Evolutionary conservation across 2,113 vertebrate genomes (phyloP), one percentile per base, ranked within the genome.

Genomic region (Psephotus haematonotus): DNA sequence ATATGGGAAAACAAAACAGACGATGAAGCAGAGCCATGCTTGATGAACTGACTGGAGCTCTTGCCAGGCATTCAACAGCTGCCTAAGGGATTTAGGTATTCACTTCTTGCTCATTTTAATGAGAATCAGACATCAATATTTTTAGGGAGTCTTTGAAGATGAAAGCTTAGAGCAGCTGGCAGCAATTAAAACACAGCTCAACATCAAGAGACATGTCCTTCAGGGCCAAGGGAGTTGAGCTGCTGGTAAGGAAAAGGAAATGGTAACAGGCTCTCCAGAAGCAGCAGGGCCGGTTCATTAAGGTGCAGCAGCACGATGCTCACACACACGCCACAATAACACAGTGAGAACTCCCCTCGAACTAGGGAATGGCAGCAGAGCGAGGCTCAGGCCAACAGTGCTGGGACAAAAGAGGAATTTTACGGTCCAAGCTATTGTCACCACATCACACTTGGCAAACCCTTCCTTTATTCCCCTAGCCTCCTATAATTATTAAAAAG

Each of bases 381-480:
- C 5, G 0, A 4, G 1, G 81, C 84, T 78, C 25, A 33, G 78
- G 64, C 82, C 16, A 7, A 77, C 1, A 0, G 84, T 65, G 87
- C 70, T 2, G 1, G 10, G 5, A 94, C 82, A 70, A 90, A 76
- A 74, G 88, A 77, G 82, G 79, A 92, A 93, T 96, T 59, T 93
- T 37, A 93, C 0, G 3, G 49, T 46, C 75, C 71, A 59, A 92
- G 93, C 82, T 79, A 63, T 55, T 92, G 88, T 86, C 79, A 74
- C 83, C 94, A 88, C 92, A 94, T 92, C 92, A 86, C 71, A 81
- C 92, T 82, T 74, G 82, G 94, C 90, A 96, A 95, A 86, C 11
- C 13, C 64, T 20, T 94, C 39, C 82, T 91, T 86, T 90, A 77
- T 59, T 43, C 12, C 49, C 27, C 52, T 14, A 25, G 76, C 43